Conservation (phyloP, 2,888 invertebrate genomes). For the Drosophila eohydei region DNA sequence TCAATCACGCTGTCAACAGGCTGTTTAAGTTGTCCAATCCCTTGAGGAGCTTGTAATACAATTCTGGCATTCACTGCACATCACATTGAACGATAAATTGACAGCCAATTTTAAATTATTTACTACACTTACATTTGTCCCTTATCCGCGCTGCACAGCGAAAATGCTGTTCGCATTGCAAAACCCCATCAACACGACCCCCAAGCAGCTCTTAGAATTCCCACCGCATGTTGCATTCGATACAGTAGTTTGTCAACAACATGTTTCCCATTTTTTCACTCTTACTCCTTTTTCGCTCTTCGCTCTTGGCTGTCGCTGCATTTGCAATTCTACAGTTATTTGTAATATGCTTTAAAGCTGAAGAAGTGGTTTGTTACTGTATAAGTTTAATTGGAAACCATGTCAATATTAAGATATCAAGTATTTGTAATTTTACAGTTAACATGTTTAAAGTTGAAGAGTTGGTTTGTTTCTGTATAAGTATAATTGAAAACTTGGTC, state of each 20-base stretch:
- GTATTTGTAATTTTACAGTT: constrained; percentile 17
- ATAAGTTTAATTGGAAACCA: too few species aligned
- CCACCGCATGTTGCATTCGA: constrained; percentile 26
- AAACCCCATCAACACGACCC: neutral
- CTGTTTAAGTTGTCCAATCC: constrained; percentile 19
- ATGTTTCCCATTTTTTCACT: constrained; percentile 38
- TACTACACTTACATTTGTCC: constrained; percentile 43
- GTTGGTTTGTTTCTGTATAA: neutral
- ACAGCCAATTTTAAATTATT: constrained; percentile 66
- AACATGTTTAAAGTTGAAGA: neutral
- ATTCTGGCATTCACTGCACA: constrained; percentile 28
- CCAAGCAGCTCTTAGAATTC: neutral
- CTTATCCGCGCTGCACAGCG: constrained; percentile 33
- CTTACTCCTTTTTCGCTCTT: constrained; percentile 20
- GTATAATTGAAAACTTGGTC: too few species aligned
- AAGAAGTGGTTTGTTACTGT: too few species aligned
- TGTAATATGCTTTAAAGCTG: constrained; percentile 1
- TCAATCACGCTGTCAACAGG: constrained; percentile 60
- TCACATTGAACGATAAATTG: constrained; percentile 48
- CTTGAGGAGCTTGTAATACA: constrained; percentile 19
- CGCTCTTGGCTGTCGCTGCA: constrained; percentile 1
- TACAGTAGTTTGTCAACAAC: constrained; percentile 56
- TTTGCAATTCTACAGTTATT: constrained; percentile 16
- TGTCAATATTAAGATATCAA: too few species aligned
- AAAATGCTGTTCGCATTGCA: neutral